These are phyloP conservation scores for Arrhopalites spinosus DNA, from an alignment of 2,888 invertebrate genomes.

Conservation along the genomic window DNA sequence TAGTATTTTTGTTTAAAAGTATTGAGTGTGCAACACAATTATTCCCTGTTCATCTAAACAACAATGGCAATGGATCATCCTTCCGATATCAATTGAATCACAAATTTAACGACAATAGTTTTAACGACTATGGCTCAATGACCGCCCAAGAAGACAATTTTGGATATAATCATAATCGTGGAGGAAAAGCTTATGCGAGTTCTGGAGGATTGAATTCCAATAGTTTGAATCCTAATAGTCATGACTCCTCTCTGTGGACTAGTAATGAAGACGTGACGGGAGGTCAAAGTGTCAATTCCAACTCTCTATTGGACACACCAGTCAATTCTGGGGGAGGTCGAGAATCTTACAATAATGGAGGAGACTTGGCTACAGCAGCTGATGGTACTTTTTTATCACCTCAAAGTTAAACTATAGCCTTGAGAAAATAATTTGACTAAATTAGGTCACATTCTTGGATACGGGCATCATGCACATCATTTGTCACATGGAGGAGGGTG, in stretches of 20 bases:
- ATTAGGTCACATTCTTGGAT: neutral
- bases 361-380: neutral
- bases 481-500: too few relatives aligned
- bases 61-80: too few relatives aligned
- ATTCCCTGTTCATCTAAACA: neutral
- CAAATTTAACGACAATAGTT: too few relatives aligned
- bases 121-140: neutral
- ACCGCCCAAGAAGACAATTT: neutral
- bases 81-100: too few relatives aligned
- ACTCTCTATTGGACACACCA: neutral
- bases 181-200: neutral
- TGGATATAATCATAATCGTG: neutral
- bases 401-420: neutral
- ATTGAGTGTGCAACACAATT: neutral
- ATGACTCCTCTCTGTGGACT: neutral
- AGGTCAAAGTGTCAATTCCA: neutral
- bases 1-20: neutral
- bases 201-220: neutral
- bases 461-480: neutral
- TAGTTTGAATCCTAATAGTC: neutral
- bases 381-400: too few relatives aligned
- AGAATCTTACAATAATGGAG: neutral
- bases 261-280: neutral
- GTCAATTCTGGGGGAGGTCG: neutral
- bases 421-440: neutral